Base-by-base conservation (phyloP, 2,888 invertebrate genomes). In the Sminthurinus aureus region DNA sequence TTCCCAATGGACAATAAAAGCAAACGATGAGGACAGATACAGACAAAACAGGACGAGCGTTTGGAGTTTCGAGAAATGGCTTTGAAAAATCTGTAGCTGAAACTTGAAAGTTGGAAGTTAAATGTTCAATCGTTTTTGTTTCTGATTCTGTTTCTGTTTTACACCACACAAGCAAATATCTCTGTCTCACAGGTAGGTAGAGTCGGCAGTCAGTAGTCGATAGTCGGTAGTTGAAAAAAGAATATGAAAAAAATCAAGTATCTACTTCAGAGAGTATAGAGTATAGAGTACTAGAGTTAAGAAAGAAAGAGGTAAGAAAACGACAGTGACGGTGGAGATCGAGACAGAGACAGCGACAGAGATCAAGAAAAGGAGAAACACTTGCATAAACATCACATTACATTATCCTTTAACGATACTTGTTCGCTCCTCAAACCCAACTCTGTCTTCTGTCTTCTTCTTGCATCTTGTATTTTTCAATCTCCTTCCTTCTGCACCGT, bases 81-180 rank as follows among this genome's bases (percentile, higher is more conserved):
- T n/a, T 38, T 38, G 38, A 38, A 38, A 38, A 38, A 38, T 38
- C 38, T 38, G 6, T 38, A 38, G 38, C 38, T n/a, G n/a, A n/a
- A n/a, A n/a, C n/a, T n/a, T n/a, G n/a, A n/a, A n/a, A n/a, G 38
- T 38, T 38, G 3, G 6, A 38, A 4, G 6, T 38, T 38, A 6
- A 38, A 38, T 38, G 38, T 38, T 1, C 38, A 38, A 38, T 6
- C 38, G 38, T 38, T 38, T 38, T 6, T 38, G 38, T 73, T 26
- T 38, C 8, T 80, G 22, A 71, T 52, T 38, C 38, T 38, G 38
- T 73, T 26, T 38, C 8, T 80, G 22, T 80, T 52, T 50, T 80
- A 71, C 73, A 80, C 67, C 80, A 50, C 69, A 73, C 80, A 80
- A 76, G 76, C 76, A 76, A 76, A 76, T 71, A 24, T 76, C 76